A percentile compares a stretch with the other conserved stretches of the same genome.
These are phyloP conservation scores for Chironomus riparius DNA, from an alignment of 2,888 invertebrate species.

Conservation along the genomic window DNA sequence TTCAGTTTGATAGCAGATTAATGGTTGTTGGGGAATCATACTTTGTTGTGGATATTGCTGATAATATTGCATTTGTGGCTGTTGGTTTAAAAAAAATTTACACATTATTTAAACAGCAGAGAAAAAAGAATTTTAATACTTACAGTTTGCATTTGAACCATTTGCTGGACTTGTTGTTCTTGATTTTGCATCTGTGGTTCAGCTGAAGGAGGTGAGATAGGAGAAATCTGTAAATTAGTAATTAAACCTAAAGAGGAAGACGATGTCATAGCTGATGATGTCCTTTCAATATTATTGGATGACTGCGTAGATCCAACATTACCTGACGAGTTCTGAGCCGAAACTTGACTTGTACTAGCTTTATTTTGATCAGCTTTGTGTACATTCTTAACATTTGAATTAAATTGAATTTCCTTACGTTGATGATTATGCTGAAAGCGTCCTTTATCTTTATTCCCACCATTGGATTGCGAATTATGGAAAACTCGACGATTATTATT, in stretches of 20 bases:
- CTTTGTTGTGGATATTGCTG: neutral
- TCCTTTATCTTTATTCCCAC: neutral
- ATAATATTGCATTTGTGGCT: neutral
- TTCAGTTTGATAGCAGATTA: neutral
- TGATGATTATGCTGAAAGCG: neutral
- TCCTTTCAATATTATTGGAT: neutral
- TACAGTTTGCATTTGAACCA: neutral
- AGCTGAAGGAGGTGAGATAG: neutral
- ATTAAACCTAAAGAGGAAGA: neutral
- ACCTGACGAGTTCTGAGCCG: neutral
- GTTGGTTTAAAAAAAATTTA: neutral
- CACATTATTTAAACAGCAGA: neutral
- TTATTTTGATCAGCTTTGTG: slow-evolving; percentile 12
- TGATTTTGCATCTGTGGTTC: neutral
- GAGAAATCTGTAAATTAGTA: neutral
- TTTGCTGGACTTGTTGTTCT: neutral
- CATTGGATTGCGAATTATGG: neutral
- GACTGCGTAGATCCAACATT: neutral
- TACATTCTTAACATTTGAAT: slow-evolving; percentile 19
- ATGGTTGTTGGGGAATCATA: neutral
- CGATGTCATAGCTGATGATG: neutral
- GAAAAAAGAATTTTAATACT: neutral
- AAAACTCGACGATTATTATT: neutral
- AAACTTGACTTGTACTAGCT: neutral
- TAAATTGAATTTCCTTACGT: slow-evolving; percentile 21